A percentile compares a stretch with the other conserved stretches of the same genome.
Evolutionary conservation across 2,113 vertebrate genomes (phyloP).

Genomic region (Halichoeres trimaculatus): DNA sequence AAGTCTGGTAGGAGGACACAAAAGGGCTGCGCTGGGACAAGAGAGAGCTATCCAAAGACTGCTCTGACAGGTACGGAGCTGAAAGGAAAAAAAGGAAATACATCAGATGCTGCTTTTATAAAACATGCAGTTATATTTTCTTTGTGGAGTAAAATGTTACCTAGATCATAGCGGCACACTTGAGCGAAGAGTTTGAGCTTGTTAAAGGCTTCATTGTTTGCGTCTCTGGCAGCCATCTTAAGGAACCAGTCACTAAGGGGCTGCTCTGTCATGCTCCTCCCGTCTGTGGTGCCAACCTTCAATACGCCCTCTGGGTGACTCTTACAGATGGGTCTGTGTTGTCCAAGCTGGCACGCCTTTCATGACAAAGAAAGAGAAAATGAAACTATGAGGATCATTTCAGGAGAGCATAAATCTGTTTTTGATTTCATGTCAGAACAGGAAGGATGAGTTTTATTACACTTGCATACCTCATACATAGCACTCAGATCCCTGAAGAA

Average conservation of each 20-base stretch:
- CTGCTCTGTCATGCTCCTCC: conserved; percentile 90
- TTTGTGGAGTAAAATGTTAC: conserved; percentile 73
- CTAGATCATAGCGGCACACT: conserved; percentile 95
- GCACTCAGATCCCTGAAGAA: conserved; percentile 97
- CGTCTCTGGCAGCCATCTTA: conserved; percentile 88
- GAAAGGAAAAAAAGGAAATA: conserved; percentile 7
- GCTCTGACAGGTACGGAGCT: conserved; percentile 96
- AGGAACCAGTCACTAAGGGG: conserved; percentile 95
- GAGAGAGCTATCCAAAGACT: conserved; percentile 92
- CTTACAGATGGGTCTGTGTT: conserved; percentile 96
- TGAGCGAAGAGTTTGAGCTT: conserved; percentile 96
- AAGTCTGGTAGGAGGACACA: conserved; percentile 77
- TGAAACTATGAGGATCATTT: conserved; percentile 30
- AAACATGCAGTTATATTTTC: not conserved
- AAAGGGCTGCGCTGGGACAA: conserved; percentile 91
- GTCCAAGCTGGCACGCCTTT: conserved; percentile 95
- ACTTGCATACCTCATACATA: conserved; percentile 91
- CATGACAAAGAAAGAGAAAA: not conserved
- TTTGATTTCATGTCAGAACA: conserved; percentile 30
- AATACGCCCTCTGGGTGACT: conserved; percentile 92
- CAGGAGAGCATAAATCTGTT: not conserved
- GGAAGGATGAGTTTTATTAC: not conserved
- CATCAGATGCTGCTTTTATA: not conserved
- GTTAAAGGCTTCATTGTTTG: conserved; percentile 90
- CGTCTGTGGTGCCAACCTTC: conserved; percentile 89